Conservation (phyloP, 2,888 invertebrate species). For the Zaprionus bogoriensis region DNA sequence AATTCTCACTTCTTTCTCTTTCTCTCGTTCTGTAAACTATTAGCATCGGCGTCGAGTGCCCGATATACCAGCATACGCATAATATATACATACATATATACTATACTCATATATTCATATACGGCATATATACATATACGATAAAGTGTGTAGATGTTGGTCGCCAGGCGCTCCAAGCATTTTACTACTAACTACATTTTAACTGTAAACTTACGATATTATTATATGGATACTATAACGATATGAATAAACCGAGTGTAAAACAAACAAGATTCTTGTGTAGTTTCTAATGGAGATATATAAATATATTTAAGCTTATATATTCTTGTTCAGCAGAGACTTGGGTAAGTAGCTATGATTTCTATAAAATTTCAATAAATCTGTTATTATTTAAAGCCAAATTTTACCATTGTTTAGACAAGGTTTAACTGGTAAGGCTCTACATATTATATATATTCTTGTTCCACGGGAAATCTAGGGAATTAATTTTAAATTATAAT, state of each 20-base stretch:
- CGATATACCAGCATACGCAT: constrained; percentile 4
- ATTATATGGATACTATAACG: constrained; percentile 43
- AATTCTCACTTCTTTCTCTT: constrained; percentile 16
- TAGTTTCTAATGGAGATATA: not conserved
- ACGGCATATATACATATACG: constrained; percentile 12
- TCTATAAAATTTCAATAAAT: too few relatives aligned
- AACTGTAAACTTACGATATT: constrained; percentile 60
- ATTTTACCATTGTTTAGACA: too few relatives aligned
- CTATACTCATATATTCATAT: constrained; percentile 3
- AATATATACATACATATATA: constrained; percentile 6
- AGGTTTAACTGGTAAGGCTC: too few relatives aligned
- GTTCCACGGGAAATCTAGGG: too few relatives aligned
- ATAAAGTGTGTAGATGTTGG: constrained; percentile 43
- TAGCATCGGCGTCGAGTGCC: constrained; percentile 15
- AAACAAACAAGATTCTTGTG: constrained; percentile 1
- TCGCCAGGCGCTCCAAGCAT: constrained; percentile 60
- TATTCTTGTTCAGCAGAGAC: too few relatives aligned
- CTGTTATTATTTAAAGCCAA: too few relatives aligned
- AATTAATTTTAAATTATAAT: too few relatives aligned
- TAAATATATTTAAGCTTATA: not conserved
- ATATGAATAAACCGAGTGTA: constrained; percentile 43
- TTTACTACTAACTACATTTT: constrained; percentile 58
- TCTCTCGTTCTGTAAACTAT: constrained; percentile 55
- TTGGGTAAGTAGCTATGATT: too few relatives aligned
- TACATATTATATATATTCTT: too few relatives aligned